Base-by-base conservation (phyloP, 2,888 invertebrate genomes). In the Cheiracanthium punctorium region DNA sequence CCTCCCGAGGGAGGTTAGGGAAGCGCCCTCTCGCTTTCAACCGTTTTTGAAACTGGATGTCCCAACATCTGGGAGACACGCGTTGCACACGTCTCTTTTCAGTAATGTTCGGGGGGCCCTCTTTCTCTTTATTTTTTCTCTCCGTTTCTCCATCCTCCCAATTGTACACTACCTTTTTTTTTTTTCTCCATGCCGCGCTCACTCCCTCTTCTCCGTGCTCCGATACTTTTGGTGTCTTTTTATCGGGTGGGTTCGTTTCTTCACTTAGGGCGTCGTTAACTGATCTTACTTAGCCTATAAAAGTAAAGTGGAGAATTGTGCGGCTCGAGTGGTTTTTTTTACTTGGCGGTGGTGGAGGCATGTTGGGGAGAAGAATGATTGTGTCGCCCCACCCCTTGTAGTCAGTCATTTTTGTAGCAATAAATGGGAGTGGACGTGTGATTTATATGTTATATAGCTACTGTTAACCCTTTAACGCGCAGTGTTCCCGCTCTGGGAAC, bases 21-120 rank as follows among this genome's bases (percentile, higher is more conserved):
- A n/a, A 48, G 58, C 4, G 58, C 24, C 10, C 48, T 48, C 48
- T 10, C 12, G 48, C 48, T 48, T 12, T 12, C 48, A 48, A 58
- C 77, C 67, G 67, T 79, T 74, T 73, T 72, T 73, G 73, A 74
- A 79, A 74, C 74, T 69, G 70, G 84, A 85, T 76, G 79, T 65
- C 41, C 41, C 72, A 69, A 67, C 79, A 85, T 79, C 79, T 85
- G 84, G 79, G 64, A 70, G 84, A 70, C 84, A 85, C 84, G 84
- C 84, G 84, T 69, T 65, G 72, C 69, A 17, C 17, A 17, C 37
- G 8, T 70, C 37, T 37, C 37, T 37, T 29, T 48, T 58, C 73
- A 29, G 48, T 58, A 52, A 33, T 30, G 58, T 30, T n/a, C n/a
- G 24, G 17, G 30, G 48, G 73, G 29, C 58, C 20, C n/a, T n/a